Conservation (phyloP, 2,888 invertebrate species). For the Epinotia nisella region DNA sequence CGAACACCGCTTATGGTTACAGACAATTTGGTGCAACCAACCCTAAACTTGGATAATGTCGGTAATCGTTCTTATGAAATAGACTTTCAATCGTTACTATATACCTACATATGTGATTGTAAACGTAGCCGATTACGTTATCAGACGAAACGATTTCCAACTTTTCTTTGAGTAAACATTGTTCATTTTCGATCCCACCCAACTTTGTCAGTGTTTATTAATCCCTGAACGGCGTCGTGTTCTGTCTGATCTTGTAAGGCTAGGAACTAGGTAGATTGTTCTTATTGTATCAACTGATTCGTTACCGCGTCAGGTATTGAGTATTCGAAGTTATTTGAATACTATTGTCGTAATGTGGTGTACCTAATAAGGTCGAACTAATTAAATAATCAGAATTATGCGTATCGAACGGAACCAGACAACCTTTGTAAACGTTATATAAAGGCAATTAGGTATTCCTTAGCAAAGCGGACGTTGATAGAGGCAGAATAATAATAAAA, state of each 20-base stretch:
- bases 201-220: constrained; percentile 20
- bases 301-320: not conserved
- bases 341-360: not conserved
- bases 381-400: not conserved
- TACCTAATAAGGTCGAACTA: not conserved
- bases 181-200: not conserved
- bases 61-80: not conserved
- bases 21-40: no score
- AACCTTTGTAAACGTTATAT: not conserved
- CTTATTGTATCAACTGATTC: not conserved
- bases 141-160: constrained; percentile 13
- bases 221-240: constrained; percentile 8
- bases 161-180: constrained; percentile 31
- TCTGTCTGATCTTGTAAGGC: not conserved
- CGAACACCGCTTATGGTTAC: no score
- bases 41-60: not conserved
- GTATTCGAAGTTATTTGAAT: not conserved
- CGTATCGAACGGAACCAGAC: not conserved
- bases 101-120: not conserved
- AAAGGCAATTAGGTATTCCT: constrained; percentile 8
- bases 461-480: constrained; percentile 12
- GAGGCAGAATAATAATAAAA: not conserved
- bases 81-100: not conserved
- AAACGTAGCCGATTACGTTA: constrained; percentile 18
- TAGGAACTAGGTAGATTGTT: not conserved